Evolutionary conservation across 1,140 invertebrate genomes (phyloP), one percentile per base, ranked within the genome.

Genomic region (Dolichoris vasculosae): DNA sequence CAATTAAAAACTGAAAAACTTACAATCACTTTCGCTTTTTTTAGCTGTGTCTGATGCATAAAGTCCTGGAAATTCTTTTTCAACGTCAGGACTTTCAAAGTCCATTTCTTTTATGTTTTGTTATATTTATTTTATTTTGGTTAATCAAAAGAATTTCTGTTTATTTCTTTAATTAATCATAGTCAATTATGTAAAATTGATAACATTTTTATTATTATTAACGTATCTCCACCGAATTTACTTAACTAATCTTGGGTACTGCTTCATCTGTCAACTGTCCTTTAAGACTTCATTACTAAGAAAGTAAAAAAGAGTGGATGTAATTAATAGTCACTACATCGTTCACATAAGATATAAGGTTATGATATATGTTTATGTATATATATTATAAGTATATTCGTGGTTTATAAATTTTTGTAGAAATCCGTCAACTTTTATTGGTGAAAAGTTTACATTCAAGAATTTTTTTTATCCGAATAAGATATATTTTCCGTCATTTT

Each of bases 31-130:
- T 90, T 97, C 97, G 90, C 95, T 97, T 90, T 94, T 96, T 89
- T 95, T 96, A 35, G 95, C 95, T 48, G 95, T 94, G 93, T 97
- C 97, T 15, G 96, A 96, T 23, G 96, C 96, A 91, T 97, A 98
- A 76, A 98, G 93, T 67, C 97, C 97, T 55, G 97, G 97, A 93
- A 98, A 98, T 92, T 98, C 97, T 93, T 97, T 97, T 92, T 97
- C 97, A 71, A 97, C 96, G 90, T 98, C 97, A 59, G 97, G 97
- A 92, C 97, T 97, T 93, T 98, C 97, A 92, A 97, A 97, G 94
- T 97, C 97, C 97, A 98, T 97, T 87, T 87, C 91, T 64, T 11
- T 26, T 59, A 23, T 43, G 48, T 64, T n/a, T 82, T 67, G 48
- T 6, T 71, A 15, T 71, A 20, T 35, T 35, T 63, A 35, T 26